phyloP scores from a whole-genome alignment of 2,113 vertebrate genomes.

The Myodes glareolus region DNA sequence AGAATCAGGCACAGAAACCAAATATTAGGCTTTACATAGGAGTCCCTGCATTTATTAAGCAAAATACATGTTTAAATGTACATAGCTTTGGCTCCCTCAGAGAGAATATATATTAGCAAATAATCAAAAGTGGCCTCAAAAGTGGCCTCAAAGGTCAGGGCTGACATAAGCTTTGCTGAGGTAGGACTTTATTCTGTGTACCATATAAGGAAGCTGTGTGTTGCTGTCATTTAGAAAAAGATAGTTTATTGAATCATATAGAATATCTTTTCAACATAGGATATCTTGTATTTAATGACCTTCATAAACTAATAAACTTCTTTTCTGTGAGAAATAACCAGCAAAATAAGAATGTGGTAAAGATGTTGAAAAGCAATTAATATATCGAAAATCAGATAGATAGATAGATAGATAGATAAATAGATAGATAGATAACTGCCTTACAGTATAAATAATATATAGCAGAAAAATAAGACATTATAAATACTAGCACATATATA shows the following conservation, averaged over 20 bases:
- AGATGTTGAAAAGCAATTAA: constrained; percentile 19
- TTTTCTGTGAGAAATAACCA: constrained; percentile 5
- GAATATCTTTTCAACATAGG: constrained; percentile 12
- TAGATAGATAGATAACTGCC: neutral
- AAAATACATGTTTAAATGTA: neutral
- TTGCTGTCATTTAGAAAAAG: neutral
- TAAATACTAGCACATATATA: neutral
- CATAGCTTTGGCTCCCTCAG: neutral
- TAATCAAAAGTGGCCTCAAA: neutral
- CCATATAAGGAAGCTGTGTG: neutral
- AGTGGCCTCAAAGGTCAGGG: constrained; percentile 10
- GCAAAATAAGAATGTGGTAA: neutral
- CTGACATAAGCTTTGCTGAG: constrained; percentile 22
- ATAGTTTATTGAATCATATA: constrained; percentile 4
- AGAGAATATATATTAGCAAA: neutral
- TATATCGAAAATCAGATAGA: neutral
- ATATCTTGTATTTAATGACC: neutral
- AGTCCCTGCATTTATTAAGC: neutral
- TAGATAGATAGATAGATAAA: neutral
- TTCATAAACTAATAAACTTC: neutral
- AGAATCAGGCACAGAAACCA: neutral
- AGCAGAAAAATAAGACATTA: neutral
- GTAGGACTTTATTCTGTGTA: neutral
- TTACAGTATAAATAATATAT: neutral
- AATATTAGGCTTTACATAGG: constrained; percentile 9